Percentiles rank a stretch among this genome's conserved stretches.
These are phyloP conservation scores for Petrolisthes cinctipes DNA, from an alignment of 2,888 invertebrate genomes.

Conservation along the genomic window DNA sequence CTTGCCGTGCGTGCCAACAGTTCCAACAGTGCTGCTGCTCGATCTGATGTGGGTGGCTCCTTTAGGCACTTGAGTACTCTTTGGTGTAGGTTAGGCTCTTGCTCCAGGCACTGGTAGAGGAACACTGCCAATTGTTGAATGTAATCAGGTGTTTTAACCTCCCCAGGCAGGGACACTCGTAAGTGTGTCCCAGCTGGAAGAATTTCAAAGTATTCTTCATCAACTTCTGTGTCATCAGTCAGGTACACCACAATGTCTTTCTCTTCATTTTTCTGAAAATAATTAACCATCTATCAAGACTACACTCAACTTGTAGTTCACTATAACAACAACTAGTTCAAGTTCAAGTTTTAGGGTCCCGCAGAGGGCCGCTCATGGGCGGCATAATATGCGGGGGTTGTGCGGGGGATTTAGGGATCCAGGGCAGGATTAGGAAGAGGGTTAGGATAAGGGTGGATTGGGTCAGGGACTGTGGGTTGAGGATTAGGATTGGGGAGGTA, in stretches of 20 bases:
- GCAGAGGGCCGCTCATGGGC: no score
- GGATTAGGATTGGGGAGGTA: no score
- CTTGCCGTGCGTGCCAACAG: not conserved
- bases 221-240: conserved; percentile 44
- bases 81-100: conserved; percentile 21
- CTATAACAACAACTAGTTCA: no score
- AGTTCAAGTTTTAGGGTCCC: no score
- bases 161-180: not conserved
- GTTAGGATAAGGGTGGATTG: no score
- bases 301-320: no score
- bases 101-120: conserved; percentile 22
- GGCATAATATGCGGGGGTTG: no score
- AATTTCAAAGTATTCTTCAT: conserved; percentile 45
- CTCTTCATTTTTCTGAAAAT: conserved; percentile 14
- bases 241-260: conserved; percentile 19
- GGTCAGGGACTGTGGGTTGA: no score
- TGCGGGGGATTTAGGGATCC: no score
- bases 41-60: not conserved
- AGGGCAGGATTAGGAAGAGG: no score
- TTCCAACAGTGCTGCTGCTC: conserved; percentile 8
- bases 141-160: not conserved
- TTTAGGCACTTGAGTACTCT: not conserved
- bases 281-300: no score
- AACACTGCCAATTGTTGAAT: conserved; percentile 17
- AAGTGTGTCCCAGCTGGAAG: conserved; percentile 13